Conservation (phyloP, 2,113 vertebrate genomes). For the Nerophis ophidion region DNA sequence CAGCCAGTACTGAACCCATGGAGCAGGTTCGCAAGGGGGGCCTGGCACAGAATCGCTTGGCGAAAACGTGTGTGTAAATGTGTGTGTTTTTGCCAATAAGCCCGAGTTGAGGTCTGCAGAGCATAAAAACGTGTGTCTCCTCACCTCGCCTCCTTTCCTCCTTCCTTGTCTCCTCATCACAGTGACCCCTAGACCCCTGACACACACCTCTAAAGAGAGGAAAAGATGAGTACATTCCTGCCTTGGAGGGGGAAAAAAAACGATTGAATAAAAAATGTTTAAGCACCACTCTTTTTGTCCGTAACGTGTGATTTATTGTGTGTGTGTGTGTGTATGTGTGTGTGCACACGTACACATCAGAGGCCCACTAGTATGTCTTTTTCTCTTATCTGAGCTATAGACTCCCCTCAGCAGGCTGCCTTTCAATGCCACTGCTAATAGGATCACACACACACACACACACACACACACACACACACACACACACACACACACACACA, state of each 20-base stretch:
- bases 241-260: slow-evolving; percentile 74
- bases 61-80: slow-evolving; percentile 35
- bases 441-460: too few relatives aligned
- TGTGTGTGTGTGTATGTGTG: slow-evolving; percentile 31
- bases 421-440: slow-evolving; percentile 51
- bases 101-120: slow-evolving; percentile 40
- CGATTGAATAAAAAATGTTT: slow-evolving; percentile 77
- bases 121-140: slow-evolving; percentile 10
- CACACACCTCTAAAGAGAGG: slow-evolving; percentile 67
- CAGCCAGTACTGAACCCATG: neutral
- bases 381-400: slow-evolving; percentile 49
- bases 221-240: slow-evolving; percentile 78
- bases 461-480: too few relatives aligned
- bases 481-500: too few relatives aligned
- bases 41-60: slow-evolving; percentile 42
- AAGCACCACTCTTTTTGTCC: slow-evolving; percentile 63
- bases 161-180: slow-evolving; percentile 47
- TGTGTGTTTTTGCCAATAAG: slow-evolving; percentile 63
- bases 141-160: slow-evolving; percentile 18
- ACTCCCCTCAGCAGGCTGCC: slow-evolving; percentile 47
- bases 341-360: slow-evolving; percentile 14
- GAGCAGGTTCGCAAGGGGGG: neutral
- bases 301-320: slow-evolving; percentile 49
- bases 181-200: slow-evolving; percentile 13
- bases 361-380: slow-evolving; percentile 42